A percentile compares a stretch with the other conserved stretches of the same genome.
These are phyloP conservation scores for Coracopsis vasa DNA, from an alignment of 2,113 vertebrate genomes.

Conservation along the genomic window DNA sequence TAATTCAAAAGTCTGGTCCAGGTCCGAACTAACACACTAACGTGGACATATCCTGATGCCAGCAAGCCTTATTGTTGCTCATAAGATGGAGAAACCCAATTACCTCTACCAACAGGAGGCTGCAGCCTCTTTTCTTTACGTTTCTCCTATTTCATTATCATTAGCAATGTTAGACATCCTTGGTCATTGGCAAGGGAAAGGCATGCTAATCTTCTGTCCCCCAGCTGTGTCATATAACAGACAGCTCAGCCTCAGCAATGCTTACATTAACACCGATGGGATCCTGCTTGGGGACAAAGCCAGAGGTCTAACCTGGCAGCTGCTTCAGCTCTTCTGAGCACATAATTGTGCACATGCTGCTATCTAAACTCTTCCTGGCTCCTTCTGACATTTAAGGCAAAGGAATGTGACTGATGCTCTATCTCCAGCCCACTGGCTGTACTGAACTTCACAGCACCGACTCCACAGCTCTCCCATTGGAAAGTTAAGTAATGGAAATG, in stretches of 20 bases:
- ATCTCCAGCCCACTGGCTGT: neutral
- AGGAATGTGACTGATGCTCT: neutral
- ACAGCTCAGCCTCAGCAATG: neutral
- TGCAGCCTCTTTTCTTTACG: neutral
- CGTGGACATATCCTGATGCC: fast-evolving
- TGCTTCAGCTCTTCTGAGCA: conserved; percentile 19
- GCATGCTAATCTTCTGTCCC: neutral
- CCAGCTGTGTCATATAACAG: neutral
- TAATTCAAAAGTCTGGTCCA: neutral
- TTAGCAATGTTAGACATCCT: neutral
- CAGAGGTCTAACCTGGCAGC: conserved; percentile 34
- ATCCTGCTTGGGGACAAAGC: neutral
- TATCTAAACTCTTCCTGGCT: neutral
- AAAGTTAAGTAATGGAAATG: conserved; percentile 4
- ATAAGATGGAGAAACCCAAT: neutral
- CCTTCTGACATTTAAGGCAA: conserved; percentile 23
- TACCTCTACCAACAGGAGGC: neutral
- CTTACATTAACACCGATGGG: neutral
- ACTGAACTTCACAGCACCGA: neutral
- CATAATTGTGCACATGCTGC: neutral
- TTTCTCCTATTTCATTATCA: neutral
- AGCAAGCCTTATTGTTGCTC: neutral
- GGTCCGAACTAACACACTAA: neutral
- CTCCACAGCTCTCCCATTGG: neutral
- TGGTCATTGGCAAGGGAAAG: neutral